Percentiles rank a stretch among this genome's conserved stretches.
Conservation (phyloP, 2,888 invertebrate genomes). For the Actias luna region DNA sequence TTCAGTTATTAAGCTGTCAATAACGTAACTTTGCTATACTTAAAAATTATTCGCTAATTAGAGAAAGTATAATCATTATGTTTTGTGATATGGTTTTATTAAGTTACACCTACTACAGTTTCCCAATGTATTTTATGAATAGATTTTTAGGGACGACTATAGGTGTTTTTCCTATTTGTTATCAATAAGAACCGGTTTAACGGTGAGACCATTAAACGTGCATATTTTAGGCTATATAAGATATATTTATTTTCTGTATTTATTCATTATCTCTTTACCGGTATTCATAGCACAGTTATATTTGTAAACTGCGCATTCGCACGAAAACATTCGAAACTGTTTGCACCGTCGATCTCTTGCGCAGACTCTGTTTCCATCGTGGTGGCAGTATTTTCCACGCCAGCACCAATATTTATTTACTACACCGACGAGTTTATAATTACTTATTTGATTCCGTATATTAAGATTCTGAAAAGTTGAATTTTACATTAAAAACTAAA, state of each 20-base stretch:
- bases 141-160: no score
- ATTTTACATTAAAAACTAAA: no score
- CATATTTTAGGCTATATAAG: not conserved
- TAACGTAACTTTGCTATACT: no score
- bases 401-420: constrained; percentile 61
- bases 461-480: not conserved
- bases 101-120: no score
- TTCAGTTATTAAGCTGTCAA: no score
- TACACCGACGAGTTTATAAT: constrained; percentile 29
- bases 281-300: constrained; percentile 46
- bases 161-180: no score
- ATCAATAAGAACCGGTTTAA: no score
- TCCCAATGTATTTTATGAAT: no score
- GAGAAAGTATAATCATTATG: no score
- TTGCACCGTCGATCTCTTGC: constrained; percentile 41
- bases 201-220: no score
- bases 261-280: constrained; percentile 32
- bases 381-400: constrained; percentile 43
- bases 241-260: not conserved
- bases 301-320: constrained; percentile 45
- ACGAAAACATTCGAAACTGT: constrained; percentile 34
- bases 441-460: not conserved
- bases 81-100: no score
- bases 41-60: no score
- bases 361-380: constrained; percentile 35